phyloP scores from a whole-genome alignment of 2,888 invertebrate genomes.

The Drosophila emarginata region DNA sequence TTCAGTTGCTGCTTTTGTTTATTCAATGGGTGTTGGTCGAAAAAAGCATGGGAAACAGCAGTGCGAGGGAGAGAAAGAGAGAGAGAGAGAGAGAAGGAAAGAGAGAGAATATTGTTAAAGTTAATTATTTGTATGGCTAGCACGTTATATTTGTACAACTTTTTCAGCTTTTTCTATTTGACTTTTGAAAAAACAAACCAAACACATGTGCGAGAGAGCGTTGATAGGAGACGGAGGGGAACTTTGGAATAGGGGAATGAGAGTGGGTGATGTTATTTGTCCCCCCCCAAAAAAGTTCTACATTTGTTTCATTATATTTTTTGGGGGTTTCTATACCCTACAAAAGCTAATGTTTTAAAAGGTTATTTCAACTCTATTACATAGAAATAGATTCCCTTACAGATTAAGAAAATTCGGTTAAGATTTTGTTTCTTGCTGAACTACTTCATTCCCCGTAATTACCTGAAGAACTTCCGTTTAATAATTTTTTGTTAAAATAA shows the following conservation, averaged over 20 bases:
- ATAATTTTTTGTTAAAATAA: too few species aligned
- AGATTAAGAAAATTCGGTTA: too few species aligned
- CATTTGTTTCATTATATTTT: conserved; percentile 27
- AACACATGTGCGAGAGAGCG: conserved; percentile 20
- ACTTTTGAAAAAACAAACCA: conserved; percentile 44
- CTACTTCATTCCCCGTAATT: too few species aligned
- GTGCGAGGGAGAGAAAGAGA: conserved; percentile 7
- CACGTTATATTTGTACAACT: conserved; percentile 71
- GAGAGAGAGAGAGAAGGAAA: conserved; percentile 17
- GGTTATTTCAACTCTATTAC: too few species aligned
- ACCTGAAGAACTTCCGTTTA: too few species aligned
- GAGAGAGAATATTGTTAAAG: conserved; percentile 63
- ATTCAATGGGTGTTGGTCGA: conserved; percentile 59
- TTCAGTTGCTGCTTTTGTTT: conserved; percentile 44
- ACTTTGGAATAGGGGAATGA: too few species aligned
- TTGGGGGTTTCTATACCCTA: conserved; percentile 8
- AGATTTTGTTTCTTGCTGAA: too few species aligned
- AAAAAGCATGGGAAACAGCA: neutral
- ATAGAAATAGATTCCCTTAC: too few species aligned
- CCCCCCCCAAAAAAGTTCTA: neutral
- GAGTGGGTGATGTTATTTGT: too few species aligned
- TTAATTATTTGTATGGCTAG: conserved; percentile 73
- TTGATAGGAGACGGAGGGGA: neutral
- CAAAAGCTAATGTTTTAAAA: neutral
- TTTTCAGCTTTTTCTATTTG: conserved; percentile 54